Evolutionary conservation across 2,888 invertebrate species (phyloP).

Genomic region (Carabus problematicus): DNA sequence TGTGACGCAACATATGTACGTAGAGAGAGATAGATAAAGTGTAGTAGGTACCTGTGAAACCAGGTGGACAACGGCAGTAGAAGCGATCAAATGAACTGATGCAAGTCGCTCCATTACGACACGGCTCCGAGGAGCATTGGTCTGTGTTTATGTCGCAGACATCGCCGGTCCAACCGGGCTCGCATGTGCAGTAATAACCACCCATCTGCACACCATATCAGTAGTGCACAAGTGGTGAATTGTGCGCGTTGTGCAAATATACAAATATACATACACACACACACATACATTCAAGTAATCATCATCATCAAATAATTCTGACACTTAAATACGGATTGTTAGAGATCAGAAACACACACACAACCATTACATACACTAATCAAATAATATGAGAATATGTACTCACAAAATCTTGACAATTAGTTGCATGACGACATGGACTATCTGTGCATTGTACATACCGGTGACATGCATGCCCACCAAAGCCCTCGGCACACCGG

Average conservation of each 20-base stretch:
- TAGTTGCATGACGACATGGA: constrained; percentile 68
- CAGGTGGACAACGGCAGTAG: constrained; percentile 66
- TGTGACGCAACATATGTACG: no score
- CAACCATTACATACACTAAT: no score
- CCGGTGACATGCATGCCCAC: constrained; percentile 54
- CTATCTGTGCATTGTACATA: constrained; percentile 61
- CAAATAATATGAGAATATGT: no score
- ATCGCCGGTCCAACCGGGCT: constrained; percentile 71
- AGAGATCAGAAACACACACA: no score
- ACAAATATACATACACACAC: neutral
- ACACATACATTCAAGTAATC: neutral
- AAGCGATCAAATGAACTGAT: constrained; percentile 62
- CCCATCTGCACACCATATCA: constrained; percentile 57
- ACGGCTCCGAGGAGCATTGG: constrained; percentile 66
- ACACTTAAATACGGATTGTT: no score
- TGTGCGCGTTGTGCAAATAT: neutral
- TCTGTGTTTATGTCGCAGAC: constrained; percentile 66
- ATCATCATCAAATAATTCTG: no score
- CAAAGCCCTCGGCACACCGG: constrained; percentile 59
- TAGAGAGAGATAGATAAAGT: no score
- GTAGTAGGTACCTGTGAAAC: constrained; percentile 63
- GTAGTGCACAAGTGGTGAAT: constrained; percentile 8
- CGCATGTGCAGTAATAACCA: constrained; percentile 74
- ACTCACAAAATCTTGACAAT: constrained; percentile 73
- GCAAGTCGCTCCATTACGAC: constrained; percentile 72